Evolutionary conservation across 2,113 vertebrate species (phyloP).

Genomic region (Spizaetus ornatus): DNA sequence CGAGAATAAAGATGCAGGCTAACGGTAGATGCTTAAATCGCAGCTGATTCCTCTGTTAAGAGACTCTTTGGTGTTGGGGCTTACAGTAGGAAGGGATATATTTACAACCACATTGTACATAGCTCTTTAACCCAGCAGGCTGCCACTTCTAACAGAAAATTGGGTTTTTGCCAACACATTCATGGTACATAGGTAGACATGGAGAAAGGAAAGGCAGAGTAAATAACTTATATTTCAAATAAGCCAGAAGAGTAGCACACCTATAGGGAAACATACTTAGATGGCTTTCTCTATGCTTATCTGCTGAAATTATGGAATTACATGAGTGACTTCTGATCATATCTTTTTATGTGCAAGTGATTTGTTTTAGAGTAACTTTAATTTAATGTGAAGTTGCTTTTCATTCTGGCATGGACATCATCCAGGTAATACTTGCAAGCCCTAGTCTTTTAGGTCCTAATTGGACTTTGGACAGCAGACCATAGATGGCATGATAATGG

Average conservation of each 20-base stretch:
- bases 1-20: neutral
- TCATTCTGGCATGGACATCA: slow-evolving; percentile 57
- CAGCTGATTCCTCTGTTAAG: neutral
- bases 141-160: neutral
- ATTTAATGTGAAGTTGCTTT: slow-evolving; percentile 63
- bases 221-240: neutral
- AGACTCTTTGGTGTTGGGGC: neutral
- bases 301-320: neutral
- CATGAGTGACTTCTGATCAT: slow-evolving; percentile 14
- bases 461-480: slow-evolving; percentile 15
- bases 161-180: neutral
- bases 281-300: neutral
- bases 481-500: neutral
- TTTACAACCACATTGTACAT: neutral
- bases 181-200: neutral
- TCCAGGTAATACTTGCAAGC: slow-evolving; percentile 52
- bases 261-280: neutral
- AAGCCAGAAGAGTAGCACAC: neutral
- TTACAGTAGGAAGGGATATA: neutral
- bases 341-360: slow-evolving; percentile 17
- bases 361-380: slow-evolving; percentile 54
- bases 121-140: neutral
- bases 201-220: neutral
- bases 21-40: neutral
- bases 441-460: slow-evolving; percentile 28